Percentiles rank a stretch among this genome's conserved stretches.
phyloP scores from a whole-genome alignment of 2,113 vertebrate species.

The Chiloscyllium plagiosum region DNA sequence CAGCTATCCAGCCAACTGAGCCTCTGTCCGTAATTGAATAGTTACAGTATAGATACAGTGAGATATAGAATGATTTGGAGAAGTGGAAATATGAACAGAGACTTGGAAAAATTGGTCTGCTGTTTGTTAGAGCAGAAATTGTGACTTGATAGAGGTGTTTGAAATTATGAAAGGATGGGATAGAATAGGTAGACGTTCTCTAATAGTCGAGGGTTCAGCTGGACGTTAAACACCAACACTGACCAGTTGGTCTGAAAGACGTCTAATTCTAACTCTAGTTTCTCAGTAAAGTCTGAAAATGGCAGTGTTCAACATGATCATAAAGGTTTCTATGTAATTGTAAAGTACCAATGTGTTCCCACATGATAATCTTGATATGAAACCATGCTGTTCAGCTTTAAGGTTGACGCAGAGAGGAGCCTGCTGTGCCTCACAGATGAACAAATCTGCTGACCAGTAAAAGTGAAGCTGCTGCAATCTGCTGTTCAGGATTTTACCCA shows the following conservation, averaged over 20 bases:
- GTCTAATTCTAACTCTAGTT: neutral
- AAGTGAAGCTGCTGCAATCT: neutral
- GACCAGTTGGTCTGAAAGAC: neutral
- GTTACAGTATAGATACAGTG: neutral
- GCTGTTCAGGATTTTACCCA: neutral
- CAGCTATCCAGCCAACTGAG: too few relatives aligned
- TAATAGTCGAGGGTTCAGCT: neutral
- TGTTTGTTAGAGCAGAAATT: neutral
- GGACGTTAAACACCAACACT: neutral
- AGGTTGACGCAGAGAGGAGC: neutral
- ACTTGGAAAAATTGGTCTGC: neutral
- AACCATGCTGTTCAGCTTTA: neutral
- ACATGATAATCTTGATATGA: neutral
- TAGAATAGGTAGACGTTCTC: neutral
- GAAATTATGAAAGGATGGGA: neutral
- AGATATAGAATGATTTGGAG: neutral
- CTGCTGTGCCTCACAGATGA: neutral
- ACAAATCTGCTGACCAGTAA: constrained; percentile 30
- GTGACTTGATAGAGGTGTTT: neutral
- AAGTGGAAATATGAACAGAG: neutral
- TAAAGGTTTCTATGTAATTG: neutral
- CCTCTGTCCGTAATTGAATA: too few relatives aligned
- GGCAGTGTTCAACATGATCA: neutral
- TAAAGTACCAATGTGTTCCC: neutral
- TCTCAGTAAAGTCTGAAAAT: neutral